Base-by-base conservation (phyloP, 1,140 invertebrate species). In the Protaetia brevitarsis region DNA sequence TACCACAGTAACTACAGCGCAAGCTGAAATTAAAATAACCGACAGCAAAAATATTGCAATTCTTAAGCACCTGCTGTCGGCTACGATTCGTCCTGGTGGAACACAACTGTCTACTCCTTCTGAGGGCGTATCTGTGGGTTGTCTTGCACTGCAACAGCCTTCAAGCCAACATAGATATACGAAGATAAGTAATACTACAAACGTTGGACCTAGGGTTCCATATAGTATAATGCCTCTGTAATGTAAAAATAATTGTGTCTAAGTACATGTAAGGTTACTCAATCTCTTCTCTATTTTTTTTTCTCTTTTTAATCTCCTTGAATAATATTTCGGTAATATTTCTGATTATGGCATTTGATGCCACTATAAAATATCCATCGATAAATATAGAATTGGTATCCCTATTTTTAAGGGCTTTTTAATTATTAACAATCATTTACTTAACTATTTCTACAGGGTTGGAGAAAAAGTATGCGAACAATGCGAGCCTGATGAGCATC, bases 1-100 rank as follows among this genome's bases (percentile, higher is more conserved):
- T 82, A 90, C 89, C 80, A 90, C 78, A 69, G 87, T 88, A 27
- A 90, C 85, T 26, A 90, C 84, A 28, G 88, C 85, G 72, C 87
- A 89, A 0, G 85, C 78, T 5, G 86, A 84, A 59, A 90, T 86
- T 13, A 90, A 79, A 29, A 83, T 74, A n/a, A 87, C 84, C 6
- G 87, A 84, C 4, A 89, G 80, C 6, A 89, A 72, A 73, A 90
- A 90, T 72, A 89, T 85, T 1, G 86, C 82, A 28, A 90, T 74
- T 65, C 89, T 79, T 13, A 90, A 78, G 73, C 84, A 87, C 30
- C 86, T 79, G 71, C 86, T 88, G 62, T 81, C 84, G 29, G 85
- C 82, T 13, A 89, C 86, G 16, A 89, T 84, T 77, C 87, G 80
- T 66, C n/a, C 79, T 51, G 82, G 80, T 57, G 83, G 81, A 19